Evolutionary conservation across 1,140 invertebrate genomes (phyloP).

Genomic region (Euwallacea similis): DNA sequence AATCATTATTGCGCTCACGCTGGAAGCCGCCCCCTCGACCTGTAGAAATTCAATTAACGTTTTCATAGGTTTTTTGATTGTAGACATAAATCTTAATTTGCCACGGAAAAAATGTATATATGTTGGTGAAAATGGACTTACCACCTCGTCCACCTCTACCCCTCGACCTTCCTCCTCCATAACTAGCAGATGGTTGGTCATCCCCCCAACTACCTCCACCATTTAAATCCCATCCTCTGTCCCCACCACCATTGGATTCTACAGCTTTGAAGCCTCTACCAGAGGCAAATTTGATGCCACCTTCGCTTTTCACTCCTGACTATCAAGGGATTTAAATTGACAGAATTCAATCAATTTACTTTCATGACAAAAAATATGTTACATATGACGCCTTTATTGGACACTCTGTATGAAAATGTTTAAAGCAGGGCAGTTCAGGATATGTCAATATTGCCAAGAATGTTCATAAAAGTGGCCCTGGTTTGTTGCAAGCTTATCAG

Average conservation of each 20-base stretch:
- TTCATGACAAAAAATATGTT: too few species aligned
- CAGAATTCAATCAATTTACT: too few species aligned
- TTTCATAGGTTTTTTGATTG: too few species aligned
- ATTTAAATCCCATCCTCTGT: conserved; percentile 27
- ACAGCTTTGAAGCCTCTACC: conserved; percentile 45
- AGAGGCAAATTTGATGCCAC: conserved; percentile 43
- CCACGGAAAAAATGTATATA: background rate
- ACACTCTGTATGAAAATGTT: too few species aligned
- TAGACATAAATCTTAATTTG: too few species aligned
- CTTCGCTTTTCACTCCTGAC: conserved; percentile 32
- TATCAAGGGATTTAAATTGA: too few species aligned
- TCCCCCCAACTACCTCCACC: conserved; percentile 11
- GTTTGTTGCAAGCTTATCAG: too few species aligned
- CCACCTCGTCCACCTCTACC: conserved; percentile 11
- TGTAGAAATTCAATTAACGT: too few species aligned
- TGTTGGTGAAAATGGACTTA: background rate
- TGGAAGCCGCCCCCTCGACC: background rate
- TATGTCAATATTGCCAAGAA: too few species aligned
- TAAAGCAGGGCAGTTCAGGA: too few species aligned
- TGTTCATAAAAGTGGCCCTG: too few species aligned
- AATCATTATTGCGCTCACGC: background rate
- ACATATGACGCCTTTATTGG: too few species aligned
- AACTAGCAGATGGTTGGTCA: background rate
- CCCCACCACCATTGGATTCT: conserved; percentile 3
- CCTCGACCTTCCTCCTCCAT: conserved; percentile 21